Base-by-base conservation (phyloP, 1,140 invertebrate genomes). In the Vanessa tameamea region DNA sequence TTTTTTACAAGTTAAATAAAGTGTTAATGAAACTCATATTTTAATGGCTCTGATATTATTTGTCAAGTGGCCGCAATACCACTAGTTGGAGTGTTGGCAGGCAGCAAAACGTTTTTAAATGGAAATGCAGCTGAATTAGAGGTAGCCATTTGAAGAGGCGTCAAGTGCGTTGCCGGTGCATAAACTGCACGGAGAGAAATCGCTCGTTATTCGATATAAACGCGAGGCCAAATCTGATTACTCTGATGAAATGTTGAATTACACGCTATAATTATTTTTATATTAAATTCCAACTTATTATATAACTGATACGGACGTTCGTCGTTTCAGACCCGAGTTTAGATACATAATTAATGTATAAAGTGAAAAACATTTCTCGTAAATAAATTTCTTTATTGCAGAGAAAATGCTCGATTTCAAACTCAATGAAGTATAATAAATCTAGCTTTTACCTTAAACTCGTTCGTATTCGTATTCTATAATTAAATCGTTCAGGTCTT, bases 71-170 rank as follows among this genome's bases (percentile, higher is more conserved):
- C 9, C 14, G 57, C 57, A 13, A 15, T 61, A 37, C 23, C 57
- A 12, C 57, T n/a, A 23, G 57, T 37, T 31, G 31, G 31, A 61
- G 57, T 61, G 14, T 61, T 37, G n/a, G 23, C 57, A 61, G 31
- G 57, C 57, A 47, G 51, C 51, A 57, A 15, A 57, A 47, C 53
- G 31, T 53, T 57, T 68, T 68, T 59, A 47, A 53, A 57, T 68
- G 16, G 64, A 71, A 71, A 71, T 20, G 48, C 59, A 63, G 50
- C 26, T 71, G 37, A 71, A 63, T 70, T 61, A 61, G 57, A 61
- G 47, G 69, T 70, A 64, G 69, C 69, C 23, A 64, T 70, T 72
- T 72, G 69, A 65, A 65, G 50, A 72, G 69, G 63, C 48, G 69
- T 55, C 50, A 26, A 65, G 48, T 23, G 14, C 50, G 48, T n/a